Evolutionary conservation across 2,888 invertebrate genomes (phyloP), one percentile per base, ranked within the genome.

Genomic region (Zygogramma bicolorata): DNA sequence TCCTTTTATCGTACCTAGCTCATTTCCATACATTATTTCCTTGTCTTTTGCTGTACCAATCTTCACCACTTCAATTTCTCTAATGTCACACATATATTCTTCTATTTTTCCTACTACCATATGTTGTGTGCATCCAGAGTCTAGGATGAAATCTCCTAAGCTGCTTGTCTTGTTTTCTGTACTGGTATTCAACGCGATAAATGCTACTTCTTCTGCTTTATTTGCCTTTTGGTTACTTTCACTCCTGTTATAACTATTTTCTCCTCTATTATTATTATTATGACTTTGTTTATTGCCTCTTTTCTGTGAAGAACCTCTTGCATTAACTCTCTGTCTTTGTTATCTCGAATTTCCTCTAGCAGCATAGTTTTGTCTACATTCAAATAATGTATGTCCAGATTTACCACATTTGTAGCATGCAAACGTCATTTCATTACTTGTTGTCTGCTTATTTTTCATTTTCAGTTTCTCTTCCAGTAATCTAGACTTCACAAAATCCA

Each of bases 401-500:
- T 69, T 73, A 10, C 65, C 65, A 69, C 69, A 73, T 57, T 34
- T 73, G 22, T 65, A 57, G 20, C 66, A 69, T 22, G 20, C 40
- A 42, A 46, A 65, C 1, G 42, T 10, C 31, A 2, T 59, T 46
- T 68, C 42, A 53, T 53, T 67, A 57, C 18, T n/a, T 5, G 5
- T 58, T 58, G 27, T 31, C 20, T 27, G 58, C 25, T 3, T 27
- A 27, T 58, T 31, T 58, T 58, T 71, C n/a, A 69, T 31, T 67
- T 80, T 78, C 27, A 78, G 8, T 70, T 80, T 79, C 61, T 74
- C 74, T 57, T 79, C 76, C 13, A 77, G 63, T 40, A 77, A 60
- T 40, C 76, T 68, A 31, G 68, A 65, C 31, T 81, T 81, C 0
- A 80, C 77, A 74, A 81, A 80, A 15, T 81, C 79, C 68, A 80